Conservation (phyloP, 2,888 invertebrate genomes). For the Caenorhabditis auriculariae region DNA sequence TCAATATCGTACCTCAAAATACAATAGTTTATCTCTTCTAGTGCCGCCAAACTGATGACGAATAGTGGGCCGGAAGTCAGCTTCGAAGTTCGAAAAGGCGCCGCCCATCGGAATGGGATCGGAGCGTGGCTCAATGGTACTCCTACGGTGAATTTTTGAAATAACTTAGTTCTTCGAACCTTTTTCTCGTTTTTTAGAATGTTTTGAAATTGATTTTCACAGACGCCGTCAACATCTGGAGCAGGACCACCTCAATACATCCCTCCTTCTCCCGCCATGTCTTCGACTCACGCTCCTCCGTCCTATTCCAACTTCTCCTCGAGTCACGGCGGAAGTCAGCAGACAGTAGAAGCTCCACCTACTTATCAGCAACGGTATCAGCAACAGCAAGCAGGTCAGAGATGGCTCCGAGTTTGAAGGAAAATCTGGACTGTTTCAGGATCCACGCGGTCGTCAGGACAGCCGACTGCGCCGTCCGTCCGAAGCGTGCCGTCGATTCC, state of each 20-base stretch:
- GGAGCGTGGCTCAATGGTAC: constrained; percentile 88
- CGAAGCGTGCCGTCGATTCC: constrained; percentile 8
- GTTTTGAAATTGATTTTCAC: not conserved
- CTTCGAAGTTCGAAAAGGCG: constrained; percentile 94
- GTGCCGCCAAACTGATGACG: constrained; percentile 93
- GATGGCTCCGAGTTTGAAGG: not conserved
- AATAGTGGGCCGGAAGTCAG: constrained; percentile 90
- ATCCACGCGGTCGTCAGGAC: no score
- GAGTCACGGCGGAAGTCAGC: not conserved
- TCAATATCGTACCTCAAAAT: not conserved
- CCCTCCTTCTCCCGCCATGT: constrained; percentile 2
- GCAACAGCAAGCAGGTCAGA: constrained; percentile 5
- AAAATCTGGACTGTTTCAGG: not conserved
- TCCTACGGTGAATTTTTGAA: constrained; percentile 67
- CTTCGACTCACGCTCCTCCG: constrained; percentile 1
- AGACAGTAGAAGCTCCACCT: constrained; percentile 10
- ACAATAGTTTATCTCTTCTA: constrained; percentile 49
- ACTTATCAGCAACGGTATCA: constrained; percentile 29
- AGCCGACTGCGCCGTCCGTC: constrained; percentile 9
- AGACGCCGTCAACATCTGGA: not conserved
- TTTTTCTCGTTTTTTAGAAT: not conserved
- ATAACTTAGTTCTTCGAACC: not conserved
- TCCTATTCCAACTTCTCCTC: not conserved
- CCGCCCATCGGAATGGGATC: constrained; percentile 92
- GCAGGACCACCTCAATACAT: constrained; percentile 8